Evolutionary conservation across 2,888 invertebrate genomes (phyloP).

Genomic region (Pyrochroa serraticornis): DNA sequence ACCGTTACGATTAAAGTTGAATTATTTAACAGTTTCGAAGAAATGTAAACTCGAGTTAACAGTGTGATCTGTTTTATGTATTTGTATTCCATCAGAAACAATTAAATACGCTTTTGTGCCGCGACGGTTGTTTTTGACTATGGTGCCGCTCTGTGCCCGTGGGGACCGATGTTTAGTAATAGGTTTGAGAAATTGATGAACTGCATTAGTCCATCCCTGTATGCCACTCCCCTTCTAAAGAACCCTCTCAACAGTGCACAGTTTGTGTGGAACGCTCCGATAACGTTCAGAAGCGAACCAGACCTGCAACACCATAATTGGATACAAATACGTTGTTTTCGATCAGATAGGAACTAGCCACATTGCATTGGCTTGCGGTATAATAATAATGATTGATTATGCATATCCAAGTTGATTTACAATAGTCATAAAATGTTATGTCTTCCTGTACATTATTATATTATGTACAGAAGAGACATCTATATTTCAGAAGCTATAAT

Average conservation of each 20-base stretch:
- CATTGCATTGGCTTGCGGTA: background rate
- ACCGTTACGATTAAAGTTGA: background rate
- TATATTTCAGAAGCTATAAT: no score
- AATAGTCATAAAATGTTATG: no score
- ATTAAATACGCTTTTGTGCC: background rate
- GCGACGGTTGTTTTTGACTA: background rate
- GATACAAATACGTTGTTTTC: slow-evolving; percentile 30
- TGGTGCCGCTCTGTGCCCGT: slow-evolving; percentile 10
- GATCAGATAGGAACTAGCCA: slow-evolving; percentile 19
- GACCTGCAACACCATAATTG: slow-evolving; percentile 28
- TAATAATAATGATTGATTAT: no score
- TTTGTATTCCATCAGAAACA: background rate
- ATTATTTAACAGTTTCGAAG: no score
- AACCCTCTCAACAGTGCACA: slow-evolving; percentile 24
- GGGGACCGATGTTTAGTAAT: slow-evolving; percentile 21
- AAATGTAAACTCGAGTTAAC: no score
- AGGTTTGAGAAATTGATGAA: slow-evolving; percentile 28
- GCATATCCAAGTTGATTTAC: no score
- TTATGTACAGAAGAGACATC: no score
- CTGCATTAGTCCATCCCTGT: slow-evolving; percentile 22
- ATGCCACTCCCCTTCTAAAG: slow-evolving; percentile 27
- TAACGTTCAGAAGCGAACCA: slow-evolving; percentile 29
- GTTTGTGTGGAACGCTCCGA: slow-evolving; percentile 27
- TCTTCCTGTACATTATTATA: no score
- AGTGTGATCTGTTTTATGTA: background rate